phyloP scores from a whole-genome alignment of 2,113 vertebrate species.

The Zosterops lateralis region DNA sequence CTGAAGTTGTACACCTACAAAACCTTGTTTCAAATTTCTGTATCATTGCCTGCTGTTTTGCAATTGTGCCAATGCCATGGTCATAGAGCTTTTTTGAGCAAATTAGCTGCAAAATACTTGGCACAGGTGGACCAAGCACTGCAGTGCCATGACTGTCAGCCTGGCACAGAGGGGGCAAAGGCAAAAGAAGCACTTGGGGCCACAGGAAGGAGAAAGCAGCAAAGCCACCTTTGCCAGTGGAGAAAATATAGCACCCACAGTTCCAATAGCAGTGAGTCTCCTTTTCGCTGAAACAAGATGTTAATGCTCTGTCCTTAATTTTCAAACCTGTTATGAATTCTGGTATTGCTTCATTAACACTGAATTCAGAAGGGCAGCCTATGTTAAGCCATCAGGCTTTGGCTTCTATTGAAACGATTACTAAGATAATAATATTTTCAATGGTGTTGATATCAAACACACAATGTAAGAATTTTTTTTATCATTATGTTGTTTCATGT shows the following conservation, averaged over 20 bases:
- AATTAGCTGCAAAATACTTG: not conserved
- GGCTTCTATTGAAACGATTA: not conserved
- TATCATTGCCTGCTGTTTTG: not conserved
- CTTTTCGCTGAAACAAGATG: not conserved
- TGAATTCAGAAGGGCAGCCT: not conserved
- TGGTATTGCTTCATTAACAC: not conserved
- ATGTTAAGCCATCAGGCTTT: not conserved
- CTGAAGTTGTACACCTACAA: not conserved
- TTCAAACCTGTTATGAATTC: not conserved
- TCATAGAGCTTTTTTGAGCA: not conserved
- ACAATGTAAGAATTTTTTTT: not conserved
- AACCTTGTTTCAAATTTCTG: not conserved
- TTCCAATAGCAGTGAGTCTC: not conserved
- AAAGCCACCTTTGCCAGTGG: not conserved
- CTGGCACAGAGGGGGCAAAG: not conserved
- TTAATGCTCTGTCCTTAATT: not conserved
- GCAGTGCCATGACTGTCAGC: not conserved
- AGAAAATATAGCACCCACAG: not conserved
- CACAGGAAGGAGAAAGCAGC: not conserved
- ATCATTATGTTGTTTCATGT: not conserved
- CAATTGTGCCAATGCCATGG: rapidly evolving
- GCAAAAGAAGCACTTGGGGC: not conserved
- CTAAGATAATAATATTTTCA: not conserved
- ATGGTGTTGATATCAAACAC: not conserved
- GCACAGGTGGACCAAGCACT: not conserved